Base-by-base conservation (phyloP, 1,140 invertebrate species). In the Penaeus japonicus region DNA sequence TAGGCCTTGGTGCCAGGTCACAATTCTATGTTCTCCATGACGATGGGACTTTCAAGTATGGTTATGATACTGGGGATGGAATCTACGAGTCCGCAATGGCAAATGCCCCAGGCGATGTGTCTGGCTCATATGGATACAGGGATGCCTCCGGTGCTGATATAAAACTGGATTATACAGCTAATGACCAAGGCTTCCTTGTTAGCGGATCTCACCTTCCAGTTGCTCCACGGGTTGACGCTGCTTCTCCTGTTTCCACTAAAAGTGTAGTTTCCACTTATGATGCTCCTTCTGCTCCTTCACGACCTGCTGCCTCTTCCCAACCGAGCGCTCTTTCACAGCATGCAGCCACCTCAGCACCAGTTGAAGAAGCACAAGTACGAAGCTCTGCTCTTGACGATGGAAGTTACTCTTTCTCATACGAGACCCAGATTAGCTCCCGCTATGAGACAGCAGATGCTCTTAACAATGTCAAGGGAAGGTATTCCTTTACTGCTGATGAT, bases 11-110 rank as follows among this genome's bases (percentile, higher is more conserved):
- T 65, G 1, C 59, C 35, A 77, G 85, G 5, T 35, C 85, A 32
- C 85, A 87, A 27, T 87, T 73, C 62, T 87, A 87, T 54, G 77
- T 87, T 62, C 85, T 87, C 17, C 85, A 87, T 62, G 70, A 57
- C n/a, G 85, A 87, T 39, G 85, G 85, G 35, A 65, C 77, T 0
- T 87, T 62, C 62, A 87, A 87, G 20, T 87, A 70, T 73, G 85
- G 17, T 80, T 39, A 80, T 32, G 53, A 54, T 24, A 81, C 85
- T 27, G 57, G 22, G 2, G 85, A 82, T 24, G 79, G 62, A 20
- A 35, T 39, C 30, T 87, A 81, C 24, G 85, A 87, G 57, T 79
- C 80, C n/a, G 30, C 79, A n/a, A 87, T 87, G 85, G 62, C 85
- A 32, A 32, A 81, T 55, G 30, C 57, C 3, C 85, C 78, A 7